Evolutionary conservation across 2,113 vertebrate genomes (phyloP).

Genomic region (Gulo gulo): DNA sequence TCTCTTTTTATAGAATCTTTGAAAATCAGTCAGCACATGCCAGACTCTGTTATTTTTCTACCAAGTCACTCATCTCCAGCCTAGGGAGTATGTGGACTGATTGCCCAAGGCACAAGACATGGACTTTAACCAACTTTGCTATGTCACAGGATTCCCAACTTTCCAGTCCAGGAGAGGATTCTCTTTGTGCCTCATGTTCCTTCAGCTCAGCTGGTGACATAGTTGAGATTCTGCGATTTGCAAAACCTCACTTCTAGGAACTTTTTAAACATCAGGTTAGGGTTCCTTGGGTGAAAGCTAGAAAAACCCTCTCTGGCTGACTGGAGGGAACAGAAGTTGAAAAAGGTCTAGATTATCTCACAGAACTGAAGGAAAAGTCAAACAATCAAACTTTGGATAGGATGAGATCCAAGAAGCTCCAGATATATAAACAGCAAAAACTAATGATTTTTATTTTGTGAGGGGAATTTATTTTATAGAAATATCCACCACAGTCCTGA

Average conservation of each 20-base stretch:
- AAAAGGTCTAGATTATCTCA: not conserved
- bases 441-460: not conserved
- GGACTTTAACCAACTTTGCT: not conserved
- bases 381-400: not conserved
- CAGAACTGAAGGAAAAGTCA: not conserved
- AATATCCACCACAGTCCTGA: not conserved
- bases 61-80: not conserved
- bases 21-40: not conserved
- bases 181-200: not conserved
- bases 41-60: conserved; percentile 15
- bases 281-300: not conserved
- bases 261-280: not conserved
- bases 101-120: not conserved
- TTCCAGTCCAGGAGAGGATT: rapidly evolving
- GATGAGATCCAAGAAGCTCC: not conserved
- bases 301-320: not conserved
- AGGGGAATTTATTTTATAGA: not conserved
- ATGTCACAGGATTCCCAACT: not conserved
- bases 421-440: not conserved
- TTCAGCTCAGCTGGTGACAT: not conserved
- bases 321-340: not conserved
- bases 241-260: not conserved
- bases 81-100: not conserved
- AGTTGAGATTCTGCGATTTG: not conserved
- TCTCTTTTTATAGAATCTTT: not conserved